Evolutionary conservation across 2,113 vertebrate genomes (phyloP).

Genomic region (Scortum barcoo): DNA sequence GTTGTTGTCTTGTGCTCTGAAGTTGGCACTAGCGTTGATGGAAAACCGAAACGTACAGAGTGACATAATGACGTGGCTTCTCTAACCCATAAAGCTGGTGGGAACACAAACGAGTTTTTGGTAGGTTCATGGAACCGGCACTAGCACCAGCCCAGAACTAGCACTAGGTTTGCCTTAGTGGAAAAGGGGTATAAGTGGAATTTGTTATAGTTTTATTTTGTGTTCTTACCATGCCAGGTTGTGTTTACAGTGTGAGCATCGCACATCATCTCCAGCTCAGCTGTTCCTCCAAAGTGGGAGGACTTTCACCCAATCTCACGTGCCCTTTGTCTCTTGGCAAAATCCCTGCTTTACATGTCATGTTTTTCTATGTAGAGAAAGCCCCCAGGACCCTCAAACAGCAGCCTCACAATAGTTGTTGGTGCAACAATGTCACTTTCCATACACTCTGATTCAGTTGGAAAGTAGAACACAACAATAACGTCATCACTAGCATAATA

Average conservation of each 20-base stretch:
- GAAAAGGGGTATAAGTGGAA: no score
- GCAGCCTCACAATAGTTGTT: conserved; percentile 1
- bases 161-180: no score
- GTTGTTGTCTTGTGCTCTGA: no score
- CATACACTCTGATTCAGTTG: conserved; percentile 2
- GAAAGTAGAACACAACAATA: conserved; percentile 12
- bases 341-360: background rate
- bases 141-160: no score
- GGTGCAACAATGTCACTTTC: conserved; percentile 23
- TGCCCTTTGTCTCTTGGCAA: background rate
- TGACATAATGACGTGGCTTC: no score
- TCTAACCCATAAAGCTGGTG: no score
- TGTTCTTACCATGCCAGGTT: background rate
- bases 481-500: background rate
- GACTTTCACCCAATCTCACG: background rate
- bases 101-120: no score
- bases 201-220: background rate
- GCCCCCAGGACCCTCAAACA: background rate
- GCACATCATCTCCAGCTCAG: conserved; percentile 1
- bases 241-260: background rate
- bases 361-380: conserved; percentile 4
- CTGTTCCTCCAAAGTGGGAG: conserved; percentile 3
- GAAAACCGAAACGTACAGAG: no score
- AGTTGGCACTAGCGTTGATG: no score
- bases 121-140: no score